Evolutionary conservation across 1,140 invertebrate genomes (phyloP).

Genomic region (Panonychus citri): DNA sequence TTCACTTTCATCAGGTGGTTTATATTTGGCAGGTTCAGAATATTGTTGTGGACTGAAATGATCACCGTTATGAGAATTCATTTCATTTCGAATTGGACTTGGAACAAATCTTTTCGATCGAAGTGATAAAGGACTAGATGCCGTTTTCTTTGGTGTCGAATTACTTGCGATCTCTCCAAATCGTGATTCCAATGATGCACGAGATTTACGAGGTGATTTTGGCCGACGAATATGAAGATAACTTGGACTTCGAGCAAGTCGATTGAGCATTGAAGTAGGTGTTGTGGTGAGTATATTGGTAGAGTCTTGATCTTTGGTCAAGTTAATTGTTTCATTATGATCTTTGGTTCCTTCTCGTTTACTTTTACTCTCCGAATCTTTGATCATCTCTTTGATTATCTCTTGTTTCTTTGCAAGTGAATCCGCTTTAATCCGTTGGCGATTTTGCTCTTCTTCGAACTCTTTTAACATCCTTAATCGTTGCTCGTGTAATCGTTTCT

Average conservation of each 20-base stretch:
- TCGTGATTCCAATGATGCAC: neutral
- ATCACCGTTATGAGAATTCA: neutral
- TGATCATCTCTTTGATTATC: neutral
- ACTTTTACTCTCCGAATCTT: no score
- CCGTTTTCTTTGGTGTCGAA: neutral
- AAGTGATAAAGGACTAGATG: neutral
- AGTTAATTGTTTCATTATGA: neutral
- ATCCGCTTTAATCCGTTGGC: neutral
- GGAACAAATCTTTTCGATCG: neutral
- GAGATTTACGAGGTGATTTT: neutral
- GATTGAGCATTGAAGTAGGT: neutral
- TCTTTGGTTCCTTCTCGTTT: neutral
- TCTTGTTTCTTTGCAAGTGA: neutral
- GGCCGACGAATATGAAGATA: neutral
- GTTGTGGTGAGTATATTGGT: no score
- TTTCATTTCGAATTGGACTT: neutral
- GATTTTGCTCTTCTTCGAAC: conserved; percentile 3
- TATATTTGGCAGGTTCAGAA: no score
- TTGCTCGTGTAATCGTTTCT: conserved; percentile 5
- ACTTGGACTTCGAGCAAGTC: neutral
- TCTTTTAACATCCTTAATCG: conserved; percentile 1
- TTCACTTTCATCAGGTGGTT: neutral
- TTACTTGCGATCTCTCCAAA: neutral
- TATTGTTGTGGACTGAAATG: no score
- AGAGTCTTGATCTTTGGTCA: neutral